These are phyloP conservation scores for Selene dorsalis DNA, from an alignment of 2,797 vertebrate genomes.

Conservation along the genomic window DNA sequence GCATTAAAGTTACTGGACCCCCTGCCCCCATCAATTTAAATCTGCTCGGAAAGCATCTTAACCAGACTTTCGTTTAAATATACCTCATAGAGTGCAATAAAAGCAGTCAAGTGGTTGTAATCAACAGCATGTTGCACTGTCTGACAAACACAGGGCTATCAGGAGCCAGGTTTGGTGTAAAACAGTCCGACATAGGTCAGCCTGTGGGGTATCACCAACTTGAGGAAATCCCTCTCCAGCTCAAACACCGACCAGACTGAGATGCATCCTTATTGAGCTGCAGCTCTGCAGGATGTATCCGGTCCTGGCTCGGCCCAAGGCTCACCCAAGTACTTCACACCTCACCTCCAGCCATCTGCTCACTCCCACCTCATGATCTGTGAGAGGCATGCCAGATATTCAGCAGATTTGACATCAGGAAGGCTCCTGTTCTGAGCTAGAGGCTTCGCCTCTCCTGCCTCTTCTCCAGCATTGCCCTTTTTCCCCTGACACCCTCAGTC, in stretches of 20 bases:
- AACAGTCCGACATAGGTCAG: neutral
- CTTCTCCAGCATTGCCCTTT: neutral
- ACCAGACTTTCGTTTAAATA: neutral
- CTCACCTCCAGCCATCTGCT: slow-evolving; percentile 62
- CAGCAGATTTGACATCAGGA: slow-evolving; percentile 31
- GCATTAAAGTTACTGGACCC: neutral
- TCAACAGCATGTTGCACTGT: neutral
- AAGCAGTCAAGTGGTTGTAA: neutral
- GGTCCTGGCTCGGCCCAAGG: slow-evolving; percentile 29
- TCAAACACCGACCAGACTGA: slow-evolving; percentile 33
- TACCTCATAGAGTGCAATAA: neutral
- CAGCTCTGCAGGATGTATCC: slow-evolving; percentile 34
- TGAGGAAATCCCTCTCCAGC: slow-evolving; percentile 4
- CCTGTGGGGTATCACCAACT: slow-evolving; percentile 1
- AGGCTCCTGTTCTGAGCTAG: neutral
- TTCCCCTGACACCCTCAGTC: slow-evolving; percentile 1
- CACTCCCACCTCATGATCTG: neutral
- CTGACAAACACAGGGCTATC: neutral
- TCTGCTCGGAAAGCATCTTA: neutral
- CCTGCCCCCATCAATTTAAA: neutral
- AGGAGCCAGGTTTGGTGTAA: slow-evolving; percentile 3
- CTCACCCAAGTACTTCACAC: slow-evolving; percentile 63
- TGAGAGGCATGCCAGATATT: slow-evolving; percentile 31
- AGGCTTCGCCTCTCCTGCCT: neutral
- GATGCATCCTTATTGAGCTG: slow-evolving; percentile 42